Evolutionary conservation across 2,888 invertebrate species (phyloP).

Genomic region (Nephrotoma appendiculata): DNA sequence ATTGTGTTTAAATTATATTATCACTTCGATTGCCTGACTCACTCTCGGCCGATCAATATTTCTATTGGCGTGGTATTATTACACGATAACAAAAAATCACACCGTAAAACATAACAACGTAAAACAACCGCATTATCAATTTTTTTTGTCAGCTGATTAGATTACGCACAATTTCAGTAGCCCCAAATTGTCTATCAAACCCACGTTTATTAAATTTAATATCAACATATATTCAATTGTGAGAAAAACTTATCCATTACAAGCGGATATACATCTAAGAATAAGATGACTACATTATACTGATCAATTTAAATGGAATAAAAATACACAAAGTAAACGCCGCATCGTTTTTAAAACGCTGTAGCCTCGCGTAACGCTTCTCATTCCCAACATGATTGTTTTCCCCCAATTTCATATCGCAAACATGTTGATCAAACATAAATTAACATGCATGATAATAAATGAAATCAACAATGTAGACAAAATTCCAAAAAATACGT

Average conservation of each 20-base stretch:
- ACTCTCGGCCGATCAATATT: too few species aligned
- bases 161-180: too few species aligned
- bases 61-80: too few species aligned
- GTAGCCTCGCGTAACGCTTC: not conserved
- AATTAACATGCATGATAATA: not conserved
- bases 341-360: not conserved
- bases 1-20: too few species aligned
- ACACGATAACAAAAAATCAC: too few species aligned
- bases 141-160: too few species aligned
- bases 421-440: not conserved
- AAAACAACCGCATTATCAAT: too few species aligned
- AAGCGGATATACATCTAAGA: not conserved
- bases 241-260: not conserved
- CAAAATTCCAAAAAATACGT: not conserved
- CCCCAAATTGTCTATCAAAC: too few species aligned
- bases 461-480: not conserved
- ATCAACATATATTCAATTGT: not conserved
- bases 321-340: not conserved
- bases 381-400: not conserved
- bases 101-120: too few species aligned
- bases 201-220: not conserved
- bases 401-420: not conserved
- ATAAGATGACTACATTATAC: not conserved
- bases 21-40: too few species aligned
- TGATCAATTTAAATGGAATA: not conserved